Evolutionary conservation across 2,113 vertebrate genomes (phyloP).

Genomic region (Dendrocopos noguchii): DNA sequence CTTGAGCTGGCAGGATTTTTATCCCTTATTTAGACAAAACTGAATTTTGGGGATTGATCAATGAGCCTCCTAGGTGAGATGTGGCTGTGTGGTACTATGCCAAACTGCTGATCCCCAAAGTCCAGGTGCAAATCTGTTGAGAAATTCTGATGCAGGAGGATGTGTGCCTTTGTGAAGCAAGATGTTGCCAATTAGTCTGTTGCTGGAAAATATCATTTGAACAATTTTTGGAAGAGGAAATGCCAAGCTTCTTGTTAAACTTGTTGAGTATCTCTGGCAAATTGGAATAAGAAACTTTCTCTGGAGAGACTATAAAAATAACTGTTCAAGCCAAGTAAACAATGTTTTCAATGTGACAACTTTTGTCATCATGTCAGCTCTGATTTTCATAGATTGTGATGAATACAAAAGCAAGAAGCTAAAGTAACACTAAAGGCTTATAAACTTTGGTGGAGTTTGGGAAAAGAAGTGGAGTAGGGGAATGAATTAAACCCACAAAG

Average conservation of each 20-base stretch:
- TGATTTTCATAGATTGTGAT: constrained; percentile 41
- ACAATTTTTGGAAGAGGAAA: constrained; percentile 43
- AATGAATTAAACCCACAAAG: neutral
- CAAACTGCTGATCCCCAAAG: neutral
- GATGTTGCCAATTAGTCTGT: constrained; percentile 51
- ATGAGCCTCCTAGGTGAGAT: neutral
- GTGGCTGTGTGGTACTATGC: neutral
- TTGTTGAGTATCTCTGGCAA: constrained; percentile 54
- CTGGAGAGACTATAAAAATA: constrained; percentile 42
- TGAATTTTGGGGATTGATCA: neutral
- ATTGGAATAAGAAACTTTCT: constrained; percentile 46
- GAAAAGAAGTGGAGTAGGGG: neutral
- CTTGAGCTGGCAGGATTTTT: neutral
- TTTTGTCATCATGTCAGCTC: constrained; percentile 46
- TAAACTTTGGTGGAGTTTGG: neutral
- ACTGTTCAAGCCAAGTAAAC: constrained; percentile 43
- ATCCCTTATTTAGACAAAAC: neutral
- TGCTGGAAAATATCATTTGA: constrained; percentile 28
- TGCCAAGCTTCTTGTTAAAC: constrained; percentile 53
- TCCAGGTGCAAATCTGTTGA: neutral
- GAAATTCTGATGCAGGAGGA: constrained; percentile 7
- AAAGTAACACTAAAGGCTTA: constrained; percentile 25
- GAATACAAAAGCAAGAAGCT: neutral
- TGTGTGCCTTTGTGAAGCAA: constrained; percentile 13
- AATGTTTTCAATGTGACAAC: constrained; percentile 15